Evolutionary conservation across 1,140 invertebrate genomes (phyloP).

Genomic region (Chrysomallon squamiferum): DNA sequence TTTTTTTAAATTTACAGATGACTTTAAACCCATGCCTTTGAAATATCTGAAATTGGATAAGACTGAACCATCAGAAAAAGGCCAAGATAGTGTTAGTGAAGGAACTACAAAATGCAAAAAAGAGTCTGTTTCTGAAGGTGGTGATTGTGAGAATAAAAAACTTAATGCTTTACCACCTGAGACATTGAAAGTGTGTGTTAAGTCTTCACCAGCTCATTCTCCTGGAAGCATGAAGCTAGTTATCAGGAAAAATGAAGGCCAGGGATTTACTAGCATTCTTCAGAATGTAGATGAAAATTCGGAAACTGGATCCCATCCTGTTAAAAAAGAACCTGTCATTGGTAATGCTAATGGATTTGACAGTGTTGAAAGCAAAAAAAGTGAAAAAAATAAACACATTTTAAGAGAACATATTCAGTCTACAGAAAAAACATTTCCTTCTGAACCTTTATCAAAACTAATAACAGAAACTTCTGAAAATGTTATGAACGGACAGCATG

Average conservation of each 20-base stretch:
- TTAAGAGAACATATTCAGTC: too few species aligned
- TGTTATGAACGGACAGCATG: too few species aligned
- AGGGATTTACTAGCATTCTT: conserved; percentile 41
- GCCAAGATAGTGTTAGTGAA: too few species aligned
- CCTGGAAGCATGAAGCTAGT: conserved; percentile 40
- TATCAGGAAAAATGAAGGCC: conserved; percentile 41
- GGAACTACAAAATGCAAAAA: too few species aligned
- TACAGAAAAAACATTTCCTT: too few species aligned
- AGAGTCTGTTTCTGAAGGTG: too few species aligned
- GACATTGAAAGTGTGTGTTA: neutral
- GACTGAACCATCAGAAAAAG: neutral
- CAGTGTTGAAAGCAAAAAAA: too few species aligned
- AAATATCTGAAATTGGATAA: conserved; percentile 24
- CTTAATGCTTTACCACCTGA: neutral
- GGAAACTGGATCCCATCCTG: neutral
- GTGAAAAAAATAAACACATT: too few species aligned
- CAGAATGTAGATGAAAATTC: conserved; percentile 10
- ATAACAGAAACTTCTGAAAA: too few species aligned
- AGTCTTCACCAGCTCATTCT: conserved; percentile 13
- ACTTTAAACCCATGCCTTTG: conserved; percentile 48
- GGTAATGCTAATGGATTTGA: too few species aligned
- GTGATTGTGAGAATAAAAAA: too few species aligned
- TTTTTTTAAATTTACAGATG: conserved; percentile 31
- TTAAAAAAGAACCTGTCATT: conserved; percentile 10
- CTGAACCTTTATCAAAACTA: too few species aligned